Evolutionary conservation across 2,888 invertebrate genomes (phyloP).

Genomic region (Pemphredon lugubris): DNA sequence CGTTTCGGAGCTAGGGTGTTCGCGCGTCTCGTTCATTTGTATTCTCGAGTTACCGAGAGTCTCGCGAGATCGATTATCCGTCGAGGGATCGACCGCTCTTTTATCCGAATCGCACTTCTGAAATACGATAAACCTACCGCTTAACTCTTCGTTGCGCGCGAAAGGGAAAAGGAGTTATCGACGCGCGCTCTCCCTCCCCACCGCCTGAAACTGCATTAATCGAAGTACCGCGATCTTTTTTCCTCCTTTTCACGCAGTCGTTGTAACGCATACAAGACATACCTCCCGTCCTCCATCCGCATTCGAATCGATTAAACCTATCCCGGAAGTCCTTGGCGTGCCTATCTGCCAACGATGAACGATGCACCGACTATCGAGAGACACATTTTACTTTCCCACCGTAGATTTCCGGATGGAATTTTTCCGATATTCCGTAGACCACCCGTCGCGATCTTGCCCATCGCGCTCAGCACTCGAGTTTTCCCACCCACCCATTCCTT

Average conservation of each 20-base stretch:
- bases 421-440: constrained; percentile 29
- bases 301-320: constrained; percentile 43
- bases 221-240: constrained; percentile 4
- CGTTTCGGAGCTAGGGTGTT: too few species aligned
- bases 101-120: too few species aligned
- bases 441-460: constrained; percentile 5
- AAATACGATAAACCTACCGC: too few species aligned
- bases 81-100: too few species aligned
- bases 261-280: background rate
- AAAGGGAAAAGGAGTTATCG: too few species aligned
- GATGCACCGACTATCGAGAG: constrained; percentile 35
- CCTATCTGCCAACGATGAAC: constrained; percentile 42
- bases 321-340: constrained; percentile 49
- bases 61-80: too few species aligned
- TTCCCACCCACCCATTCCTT: constrained; percentile 42
- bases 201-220: too few species aligned
- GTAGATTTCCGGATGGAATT: constrained; percentile 34
- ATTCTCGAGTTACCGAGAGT: too few species aligned
- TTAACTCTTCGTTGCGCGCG: too few species aligned
- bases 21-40: too few species aligned
- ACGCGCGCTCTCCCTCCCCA: too few species aligned
- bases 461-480: constrained; percentile 1
- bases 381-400: constrained; percentile 45
- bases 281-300: constrained; percentile 13
- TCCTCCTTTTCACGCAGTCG: background rate